Conservation (phyloP, 2,888 invertebrate genomes). For the Metalampra italica region DNA sequence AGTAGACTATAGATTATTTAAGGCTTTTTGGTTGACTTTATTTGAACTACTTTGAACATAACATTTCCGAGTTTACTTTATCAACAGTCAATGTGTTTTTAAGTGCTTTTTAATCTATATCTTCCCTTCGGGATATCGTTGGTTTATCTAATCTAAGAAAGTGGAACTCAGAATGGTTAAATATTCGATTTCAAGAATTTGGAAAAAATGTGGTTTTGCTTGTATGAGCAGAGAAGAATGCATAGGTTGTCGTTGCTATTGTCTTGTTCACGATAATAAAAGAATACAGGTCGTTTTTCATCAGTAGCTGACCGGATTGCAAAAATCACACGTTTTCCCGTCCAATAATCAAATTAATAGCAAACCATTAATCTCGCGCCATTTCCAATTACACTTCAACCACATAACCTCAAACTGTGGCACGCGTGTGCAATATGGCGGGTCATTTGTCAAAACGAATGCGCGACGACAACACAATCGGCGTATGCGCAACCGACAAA, state of each 20-base stretch:
- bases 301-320: too few species aligned
- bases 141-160: neutral
- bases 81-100: neutral
- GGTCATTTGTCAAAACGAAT: conserved; percentile 10
- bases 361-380: conserved; percentile 5
- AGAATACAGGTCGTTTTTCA: too few species aligned
- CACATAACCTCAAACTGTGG: neutral
- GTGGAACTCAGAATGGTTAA: too few species aligned
- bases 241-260: too few species aligned
- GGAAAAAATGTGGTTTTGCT: too few species aligned
- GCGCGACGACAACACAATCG: conserved; percentile 13
- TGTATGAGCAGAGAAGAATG: too few species aligned
- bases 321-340: neutral
- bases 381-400: conserved; percentile 8
- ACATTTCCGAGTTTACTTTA: too few species aligned
- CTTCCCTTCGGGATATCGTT: neutral
- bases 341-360: neutral
- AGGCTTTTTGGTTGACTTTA: neutral
- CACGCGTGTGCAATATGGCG: conserved; percentile 9
- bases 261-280: too few species aligned
- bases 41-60: neutral
- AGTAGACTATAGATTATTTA: neutral
- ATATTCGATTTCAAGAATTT: too few species aligned
- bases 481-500: conserved; percentile 16
- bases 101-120: conserved; percentile 5